Base-by-base conservation (phyloP, 2,888 invertebrate genomes). In the Tridacna crocea region DNA sequence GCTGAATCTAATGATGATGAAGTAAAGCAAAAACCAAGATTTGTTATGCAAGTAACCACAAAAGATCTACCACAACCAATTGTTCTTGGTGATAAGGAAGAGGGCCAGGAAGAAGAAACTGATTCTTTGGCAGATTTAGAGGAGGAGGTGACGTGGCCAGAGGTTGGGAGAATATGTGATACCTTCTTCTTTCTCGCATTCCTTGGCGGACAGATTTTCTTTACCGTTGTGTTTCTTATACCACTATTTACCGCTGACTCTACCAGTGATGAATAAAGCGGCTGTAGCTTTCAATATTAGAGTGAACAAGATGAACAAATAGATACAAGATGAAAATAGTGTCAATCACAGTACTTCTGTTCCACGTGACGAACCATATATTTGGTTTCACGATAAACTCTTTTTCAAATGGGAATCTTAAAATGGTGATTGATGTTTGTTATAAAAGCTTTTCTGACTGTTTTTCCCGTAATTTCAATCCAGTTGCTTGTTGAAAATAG, bases 51-150 rank as follows among this genome's bases (percentile, higher is more conserved):
- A 22, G 36, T 36, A 2, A 22, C 58, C 27, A 58, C 46, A 76
- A 24, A n/a, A 4, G 65, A 68, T 11, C 76, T 60, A 51, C 58
- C 46, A 15, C 27, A 55, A 70, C 66, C 66, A 36, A 48, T 55
- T 27, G 76, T 76, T n/a, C 55, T 63, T 11, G 70, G 55, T 19
- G 66, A 70, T 15, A 24, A 22, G 13, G 75, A 66, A 6, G 17
- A 51, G 27, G 55, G 48, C 3, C 27, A 75, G n/a, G 74, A 74
- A 26, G 61, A 70, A 15, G 82, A 82, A 13, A 65, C 73, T 10
- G 83, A 83, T 65, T 85, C 85, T 4, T 74, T 85, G 19, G 83
- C 80, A n/a, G 83, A 83, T 75, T 46, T 85, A 3, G 85, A 85
- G 61, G 83, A 85, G 48, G 85, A 85, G 27, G 85, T 85, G 0